Evolutionary conservation across 2,113 vertebrate species (phyloP).

Genomic region (Rana temporaria): DNA sequence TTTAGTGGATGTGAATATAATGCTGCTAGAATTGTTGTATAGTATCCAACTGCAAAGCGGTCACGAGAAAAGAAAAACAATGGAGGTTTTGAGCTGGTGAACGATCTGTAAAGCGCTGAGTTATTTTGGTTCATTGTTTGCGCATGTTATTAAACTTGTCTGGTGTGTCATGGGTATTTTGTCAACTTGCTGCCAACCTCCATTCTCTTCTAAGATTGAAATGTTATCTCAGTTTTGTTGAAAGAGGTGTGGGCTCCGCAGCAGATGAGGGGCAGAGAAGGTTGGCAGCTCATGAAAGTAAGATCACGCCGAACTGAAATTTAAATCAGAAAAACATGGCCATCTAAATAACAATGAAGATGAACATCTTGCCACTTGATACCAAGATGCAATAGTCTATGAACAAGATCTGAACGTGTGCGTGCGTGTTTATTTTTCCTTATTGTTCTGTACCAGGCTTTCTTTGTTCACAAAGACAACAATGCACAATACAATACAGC

Average conservation of each 20-base stretch:
- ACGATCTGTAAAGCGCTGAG: neutral
- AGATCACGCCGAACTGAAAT: neutral
- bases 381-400: neutral
- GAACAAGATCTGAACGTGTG: neutral
- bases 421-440: neutral
- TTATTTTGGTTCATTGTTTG: conserved; percentile 21
- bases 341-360: conserved; percentile 12
- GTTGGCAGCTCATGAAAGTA: conserved; percentile 43
- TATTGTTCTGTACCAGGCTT: too few species aligned
- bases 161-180: conserved; percentile 31
- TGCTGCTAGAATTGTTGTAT: neutral
- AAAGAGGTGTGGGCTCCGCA: conserved; percentile 4
- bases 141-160: neutral
- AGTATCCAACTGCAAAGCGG: too few species aligned
- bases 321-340: conserved; percentile 30
- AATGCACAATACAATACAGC: too few species aligned
- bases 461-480: too few species aligned
- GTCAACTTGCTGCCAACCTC: conserved; percentile 30
- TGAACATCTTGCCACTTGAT: conserved; percentile 26
- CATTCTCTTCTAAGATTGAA: conserved; percentile 23
- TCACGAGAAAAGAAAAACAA: neutral
- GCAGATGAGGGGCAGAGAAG: conserved; percentile 38
- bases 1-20: neutral
- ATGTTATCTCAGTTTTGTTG: conserved; percentile 41
- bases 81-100: neutral